Evolutionary conservation across 2,113 vertebrate species (phyloP), one percentile per base, ranked within the genome.

Genomic region (Nestor notabilis): DNA sequence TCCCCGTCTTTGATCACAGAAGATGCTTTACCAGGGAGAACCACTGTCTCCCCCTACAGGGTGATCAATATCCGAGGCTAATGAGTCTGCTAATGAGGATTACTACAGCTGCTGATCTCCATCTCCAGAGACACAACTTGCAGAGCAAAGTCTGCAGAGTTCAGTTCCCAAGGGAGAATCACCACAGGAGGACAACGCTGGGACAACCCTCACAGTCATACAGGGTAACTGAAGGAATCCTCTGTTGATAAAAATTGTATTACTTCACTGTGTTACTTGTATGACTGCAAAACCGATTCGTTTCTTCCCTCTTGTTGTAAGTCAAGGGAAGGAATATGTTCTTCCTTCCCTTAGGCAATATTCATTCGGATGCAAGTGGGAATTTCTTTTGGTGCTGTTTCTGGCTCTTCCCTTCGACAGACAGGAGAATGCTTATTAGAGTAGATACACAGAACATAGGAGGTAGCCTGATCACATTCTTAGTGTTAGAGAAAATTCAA

Each of bases 41-140:
- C 11, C 95, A 69, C 80, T 94, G 95, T 96, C 96, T 96, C 92
- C 93, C 96, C 86, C 95, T 96, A 94, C 83, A 93, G 93, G 47
- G 90, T 94, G 92, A 95, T 94, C 55, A 44, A 4, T 83, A 96
- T 92, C 93, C 25, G 25, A 92, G 71, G 85, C 68, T 96, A 96
- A 95, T 90, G 93, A 93, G 63, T 49, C 56, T 68, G 74, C 70
- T 97, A 87, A 93, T 37, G 64, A 93, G 55, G 29, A 88, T 95
- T 86, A 81, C 56, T 52, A 43, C 29, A 77, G 33, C 58, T 75
- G 64, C 71, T 16, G 28, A 83, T 70, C 87, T 87, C 64, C 90
- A 80, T 75, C 49, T 83, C 82, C 58, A 72, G 44, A 72, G 69
- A 82, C 56, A 53, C 13, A 83, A 46, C 49, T 60, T 5, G 35